Evolutionary conservation across 2,113 vertebrate genomes (phyloP), one percentile per base, ranked within the genome.

Genomic region (Ascaphus truei): DNA sequence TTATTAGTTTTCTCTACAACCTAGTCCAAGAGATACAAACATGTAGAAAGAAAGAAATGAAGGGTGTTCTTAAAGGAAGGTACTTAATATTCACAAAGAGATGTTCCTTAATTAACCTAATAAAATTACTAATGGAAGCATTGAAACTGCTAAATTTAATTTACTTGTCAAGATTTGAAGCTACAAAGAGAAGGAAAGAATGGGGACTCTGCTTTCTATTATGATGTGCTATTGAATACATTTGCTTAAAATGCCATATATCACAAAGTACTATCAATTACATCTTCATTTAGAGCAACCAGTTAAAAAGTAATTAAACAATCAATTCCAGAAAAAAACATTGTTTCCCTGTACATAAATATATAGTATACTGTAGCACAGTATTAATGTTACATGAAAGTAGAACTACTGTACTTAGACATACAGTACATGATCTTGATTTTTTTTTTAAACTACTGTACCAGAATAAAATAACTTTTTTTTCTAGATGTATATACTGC

Each of bases 101-200:
- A 91, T 86, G 87, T 86, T 79, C 81, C 83, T 89, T 95, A 93
- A 96, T 95, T 95, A 96, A 94, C 91, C 93, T 95, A 95, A 95
- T 95, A 94, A 96, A 94, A 94, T 92, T 92, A 92, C 90, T 91
- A 94, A 93, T 93, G 91, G 89, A 92, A 94, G 89, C 91, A 93
- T 94, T 94, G 93, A 90, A 91, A 91, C 91, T 92, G 91, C 93
- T 93, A 94, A 94, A 95, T 94, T 94, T 92, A 94, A 96, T 94
- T 95, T 93, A 93, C 92, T 94, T 94, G 93, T 95, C 93, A 94
- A 92, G 85, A 90, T 90, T 90, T 94, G 91, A 91, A 77, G 84
- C 87, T 89, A 89, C 88, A 89, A 89, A 90, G 84, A 90, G 84
- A 86, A n/a, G 79, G 76, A 80, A 86, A 89, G 84, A 87, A 83